phyloP scores from a whole-genome alignment of 2,113 vertebrate genomes.

The Eudyptes chrysolophus region DNA sequence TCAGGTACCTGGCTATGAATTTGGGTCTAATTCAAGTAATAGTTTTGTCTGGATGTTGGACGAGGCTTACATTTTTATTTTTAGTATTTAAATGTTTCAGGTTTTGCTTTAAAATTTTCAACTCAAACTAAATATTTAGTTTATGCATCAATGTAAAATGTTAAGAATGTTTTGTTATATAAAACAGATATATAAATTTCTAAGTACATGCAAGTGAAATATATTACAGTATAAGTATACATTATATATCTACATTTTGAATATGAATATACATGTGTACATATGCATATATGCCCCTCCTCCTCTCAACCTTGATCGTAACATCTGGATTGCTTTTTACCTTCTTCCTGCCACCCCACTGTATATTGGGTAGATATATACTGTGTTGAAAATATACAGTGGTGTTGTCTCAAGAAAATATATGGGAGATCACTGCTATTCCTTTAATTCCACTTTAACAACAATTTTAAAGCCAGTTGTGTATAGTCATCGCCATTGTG shows the following conservation, averaged over 20 bases:
- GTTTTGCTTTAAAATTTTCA: not conserved
- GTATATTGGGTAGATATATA: not conserved
- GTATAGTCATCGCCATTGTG: not conserved
- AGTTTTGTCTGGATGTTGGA: not conserved
- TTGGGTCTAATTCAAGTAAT: not conserved
- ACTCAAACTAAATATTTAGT: not conserved
- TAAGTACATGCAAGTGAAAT: not conserved
- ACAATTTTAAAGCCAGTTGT: not conserved
- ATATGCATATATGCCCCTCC: not conserved
- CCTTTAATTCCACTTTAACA: not conserved
- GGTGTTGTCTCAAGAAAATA: not conserved
- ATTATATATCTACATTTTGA: not conserved
- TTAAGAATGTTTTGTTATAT: not conserved
- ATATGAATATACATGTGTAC: not conserved
- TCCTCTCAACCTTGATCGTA: not conserved
- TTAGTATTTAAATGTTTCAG: not conserved
- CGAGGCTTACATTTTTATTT: not conserved
- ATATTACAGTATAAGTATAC: not conserved
- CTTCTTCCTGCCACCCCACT: not conserved
- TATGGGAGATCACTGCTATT: not conserved
- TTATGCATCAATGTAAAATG: not conserved
- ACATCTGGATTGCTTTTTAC: not conserved
- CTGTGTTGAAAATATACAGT: not conserved
- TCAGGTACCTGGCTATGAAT: not conserved
- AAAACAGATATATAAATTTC: not conserved